Base-by-base conservation (phyloP, 2,113 vertebrate species). In the Cynocephalus volans region DNA sequence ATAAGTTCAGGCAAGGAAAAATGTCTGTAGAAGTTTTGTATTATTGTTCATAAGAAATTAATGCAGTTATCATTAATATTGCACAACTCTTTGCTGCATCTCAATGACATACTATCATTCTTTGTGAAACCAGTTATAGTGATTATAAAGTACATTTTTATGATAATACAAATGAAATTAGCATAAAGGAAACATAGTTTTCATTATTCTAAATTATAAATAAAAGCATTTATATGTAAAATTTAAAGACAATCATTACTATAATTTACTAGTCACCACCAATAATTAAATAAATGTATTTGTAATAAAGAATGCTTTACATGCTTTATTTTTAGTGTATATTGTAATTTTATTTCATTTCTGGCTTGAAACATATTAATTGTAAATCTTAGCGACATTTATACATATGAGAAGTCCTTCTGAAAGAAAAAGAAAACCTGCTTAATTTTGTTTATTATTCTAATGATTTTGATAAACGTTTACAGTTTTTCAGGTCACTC, bases 231-330 rank as follows among this genome's bases (percentile, higher is more conserved):
- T 72, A 60, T 88, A 73, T 69, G 2, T 52, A 69, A 95, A 85
- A 84, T 41, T 21, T 56, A 58, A 95, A 97, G 14, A 56, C 10
- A 95, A 75, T 15, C 80, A 82, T 73, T 64, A 93, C 89, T 69
- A 75, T 65, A 64, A 92, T 64, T 90, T 70, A 90, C 13, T 58
- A 75, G 18, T 83, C 28, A 88, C 1, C 7, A 64, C 6, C 24
- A 79, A 95, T 88, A 70, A 48, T n/a, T 23, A 56, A 23, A 56
- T 5, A 93, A 85, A 70, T 56, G 28, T 54, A 80, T 21, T 93
- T 92, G 5, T 70, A 69, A 58, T 41, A 24, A 67, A 84, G 15
- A 87, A 96, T 0, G 60, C 0, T 11, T 93, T 90, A 21, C 56
- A 48, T 73, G 67, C 96, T 80, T 36, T 36, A 80, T 94, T 77